Evolutionary conservation across 2,113 vertebrate genomes (phyloP), one percentile per base, ranked within the genome.

Genomic region (Rhagologus leucostigma): DNA sequence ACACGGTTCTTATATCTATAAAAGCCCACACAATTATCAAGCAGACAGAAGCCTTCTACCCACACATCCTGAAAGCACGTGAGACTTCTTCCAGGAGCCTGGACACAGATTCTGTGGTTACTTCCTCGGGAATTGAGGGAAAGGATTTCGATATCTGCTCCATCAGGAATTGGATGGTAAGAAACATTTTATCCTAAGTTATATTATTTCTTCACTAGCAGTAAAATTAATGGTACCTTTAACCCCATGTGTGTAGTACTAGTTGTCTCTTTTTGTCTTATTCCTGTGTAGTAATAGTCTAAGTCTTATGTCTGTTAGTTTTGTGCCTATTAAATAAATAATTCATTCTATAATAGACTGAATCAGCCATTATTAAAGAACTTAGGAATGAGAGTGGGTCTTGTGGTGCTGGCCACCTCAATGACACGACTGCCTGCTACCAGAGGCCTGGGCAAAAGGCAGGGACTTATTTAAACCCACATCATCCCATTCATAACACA

Each of bases 131-230:
- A 57, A 35, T 2, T 57, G 55, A n/a, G 21, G 33, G 33, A 57
- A 23, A 57, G 1, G 33, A 23, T n/a, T n/a, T n/a, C 1, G 9
- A n/a, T 23, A 21, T n/a, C 21, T n/a, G 8, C 21, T n/a, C 21
- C 13, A 23, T n/a, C 9, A 23, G 55, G 21, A n/a, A n/a, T 1
- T 57, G 55, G 21, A n/a, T 57, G 55, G 21, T 57, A 57, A 57
- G 55, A n/a, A 57, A n/a, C 8, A 15, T 10, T n/a, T 21, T 21
- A n/a, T 57, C 33, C 55, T n/a, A 57, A 23, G 13, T 57, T 23
- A 29, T 52, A 52, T 52, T 29, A 57, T 16, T 57, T n/a, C 33
- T n/a, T 57, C 0, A 6, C 13, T n/a, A 57, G 21, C 55, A 57
- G 55, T 57, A 57, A 57, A 57, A 57, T 57, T n/a, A 57, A 15